A percentile compares a stretch with the other conserved stretches of the same genome.
Conservation (phyloP, 1,140 invertebrate genomes). For the Acromyrmex heyeri region DNA sequence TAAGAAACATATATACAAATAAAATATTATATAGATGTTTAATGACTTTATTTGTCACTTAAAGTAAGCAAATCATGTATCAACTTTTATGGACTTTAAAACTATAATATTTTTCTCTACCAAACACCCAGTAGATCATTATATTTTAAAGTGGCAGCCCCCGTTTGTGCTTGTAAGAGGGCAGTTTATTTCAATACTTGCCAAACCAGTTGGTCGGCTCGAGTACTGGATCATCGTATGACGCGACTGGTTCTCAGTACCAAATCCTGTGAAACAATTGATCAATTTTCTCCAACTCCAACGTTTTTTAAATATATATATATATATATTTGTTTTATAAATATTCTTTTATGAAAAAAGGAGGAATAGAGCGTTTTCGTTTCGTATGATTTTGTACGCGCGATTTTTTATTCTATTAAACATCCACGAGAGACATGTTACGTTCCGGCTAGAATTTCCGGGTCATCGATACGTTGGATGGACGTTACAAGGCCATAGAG, state of each 20-base stretch:
- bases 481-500: conserved; percentile 64
- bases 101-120: conserved; percentile 48
- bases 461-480: conserved; percentile 72
- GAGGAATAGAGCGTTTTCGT: neutral
- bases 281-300: conserved; percentile 19
- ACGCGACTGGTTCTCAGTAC: conserved; percentile 69
- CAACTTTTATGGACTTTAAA: neutral
- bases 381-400: neutral
- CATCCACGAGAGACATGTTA: conserved; percentile 17
- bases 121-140: conserved; percentile 70
- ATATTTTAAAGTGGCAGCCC: conserved; percentile 62
- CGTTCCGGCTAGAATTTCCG: conserved; percentile 65
- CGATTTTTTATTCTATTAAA: conserved; percentile 7
- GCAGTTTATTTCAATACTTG: conserved; percentile 79
- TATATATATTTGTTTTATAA: neutral
- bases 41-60: neutral
- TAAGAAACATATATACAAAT: neutral
- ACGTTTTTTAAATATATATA: neutral
- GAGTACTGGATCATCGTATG: conserved; percentile 66
- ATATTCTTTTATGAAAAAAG: neutral
- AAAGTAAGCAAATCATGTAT: neutral
- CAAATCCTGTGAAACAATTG: conserved; percentile 69
- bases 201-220: conserved; percentile 74
- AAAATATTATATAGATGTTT: neutral
- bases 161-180: conserved; percentile 60